Percentiles rank a stretch among this genome's conserved stretches.
phyloP scores from a whole-genome alignment of 2,888 invertebrate species.

The Lymantria dispar region DNA sequence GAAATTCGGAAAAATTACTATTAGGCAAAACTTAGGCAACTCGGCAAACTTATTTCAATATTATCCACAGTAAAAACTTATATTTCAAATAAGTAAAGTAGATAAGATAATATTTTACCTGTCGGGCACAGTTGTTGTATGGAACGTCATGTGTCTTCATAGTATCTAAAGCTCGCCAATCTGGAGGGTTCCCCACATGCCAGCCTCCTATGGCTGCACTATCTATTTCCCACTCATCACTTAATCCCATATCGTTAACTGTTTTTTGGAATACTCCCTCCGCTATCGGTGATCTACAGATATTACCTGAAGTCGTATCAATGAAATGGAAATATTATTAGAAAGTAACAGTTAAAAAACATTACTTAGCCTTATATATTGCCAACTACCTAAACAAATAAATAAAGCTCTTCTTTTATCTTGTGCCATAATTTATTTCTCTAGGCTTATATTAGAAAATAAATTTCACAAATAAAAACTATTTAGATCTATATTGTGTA shows the following conservation, averaged over 20 bases:
- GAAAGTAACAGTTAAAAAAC: neutral
- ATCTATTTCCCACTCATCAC: constrained; percentile 90
- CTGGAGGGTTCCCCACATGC: constrained; percentile 94
- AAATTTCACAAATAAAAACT: too few relatives aligned
- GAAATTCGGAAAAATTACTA: too few relatives aligned
- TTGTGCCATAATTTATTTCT: constrained; percentile 39
- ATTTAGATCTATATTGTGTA: too few relatives aligned
- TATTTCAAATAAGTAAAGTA: too few relatives aligned
- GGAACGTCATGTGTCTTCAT: constrained; percentile 88
- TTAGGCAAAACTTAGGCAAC: too few relatives aligned
- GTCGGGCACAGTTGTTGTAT: constrained; percentile 89
- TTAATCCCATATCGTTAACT: constrained; percentile 84
- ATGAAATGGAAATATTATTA: neutral
- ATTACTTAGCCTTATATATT: neutral
- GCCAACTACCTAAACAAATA: constrained; percentile 75
- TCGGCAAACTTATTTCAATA: too few relatives aligned
- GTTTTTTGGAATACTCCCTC: constrained; percentile 94
- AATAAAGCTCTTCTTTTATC: constrained; percentile 69
- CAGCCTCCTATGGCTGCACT: constrained; percentile 96
- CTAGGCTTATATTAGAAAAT: too few relatives aligned
- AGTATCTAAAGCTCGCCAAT: constrained; percentile 87
- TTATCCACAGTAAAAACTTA: too few relatives aligned
- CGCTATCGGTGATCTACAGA: constrained; percentile 97
- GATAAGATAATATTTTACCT: constrained; percentile 70
- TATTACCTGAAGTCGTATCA: constrained; percentile 86